Percentiles rank a stretch among this genome's conserved stretches.
phyloP scores from a whole-genome alignment of 2,888 invertebrate species.

The Diaprepes abbreviatus region DNA sequence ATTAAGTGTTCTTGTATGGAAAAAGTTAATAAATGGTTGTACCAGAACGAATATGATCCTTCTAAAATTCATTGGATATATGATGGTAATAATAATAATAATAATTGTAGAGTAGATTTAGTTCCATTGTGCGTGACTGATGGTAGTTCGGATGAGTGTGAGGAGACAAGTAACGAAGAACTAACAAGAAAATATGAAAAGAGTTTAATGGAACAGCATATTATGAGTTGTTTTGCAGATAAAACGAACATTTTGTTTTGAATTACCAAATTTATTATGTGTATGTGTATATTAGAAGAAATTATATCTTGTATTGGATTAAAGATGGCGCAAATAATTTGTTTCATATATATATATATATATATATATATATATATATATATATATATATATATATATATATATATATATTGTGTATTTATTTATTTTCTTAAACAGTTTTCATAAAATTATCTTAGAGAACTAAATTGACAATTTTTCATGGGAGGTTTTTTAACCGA shows the following conservation, averaged over 20 bases:
- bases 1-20: neutral
- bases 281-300: too few relatives aligned
- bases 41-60: neutral
- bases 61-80: neutral
- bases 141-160: neutral
- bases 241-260: neutral
- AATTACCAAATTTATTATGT: too few relatives aligned
- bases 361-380: too few relatives aligned
- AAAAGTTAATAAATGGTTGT: neutral
- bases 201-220: neutral
- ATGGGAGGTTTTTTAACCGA: too few relatives aligned
- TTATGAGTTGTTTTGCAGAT: neutral
- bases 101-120: neutral
- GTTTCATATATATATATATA: too few relatives aligned
- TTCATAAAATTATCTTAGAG: too few relatives aligned
- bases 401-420: too few relatives aligned
- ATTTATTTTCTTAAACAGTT: too few relatives aligned
- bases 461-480: too few relatives aligned
- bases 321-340: too few relatives aligned
- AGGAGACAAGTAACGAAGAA: neutral
- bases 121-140: neutral
- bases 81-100: neutral
- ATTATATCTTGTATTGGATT: too few relatives aligned
- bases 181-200: neutral
- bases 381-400: too few relatives aligned